These are phyloP conservation scores for Drosophila lacteicornis DNA, from an alignment of 1,140 invertebrate genomes.

Conservation along the genomic window DNA sequence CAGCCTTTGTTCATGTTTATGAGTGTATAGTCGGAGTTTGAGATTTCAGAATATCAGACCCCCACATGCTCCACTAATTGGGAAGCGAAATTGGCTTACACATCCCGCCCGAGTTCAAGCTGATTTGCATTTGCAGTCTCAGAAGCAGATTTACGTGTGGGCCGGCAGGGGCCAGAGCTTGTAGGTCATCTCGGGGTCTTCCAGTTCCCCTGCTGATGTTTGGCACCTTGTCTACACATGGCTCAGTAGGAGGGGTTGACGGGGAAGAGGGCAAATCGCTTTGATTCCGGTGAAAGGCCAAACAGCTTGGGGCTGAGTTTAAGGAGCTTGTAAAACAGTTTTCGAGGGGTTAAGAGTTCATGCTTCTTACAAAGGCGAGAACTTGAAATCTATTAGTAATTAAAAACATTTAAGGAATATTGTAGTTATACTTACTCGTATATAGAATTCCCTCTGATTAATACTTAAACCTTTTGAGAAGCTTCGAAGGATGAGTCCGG, in stretches of 20 bases:
- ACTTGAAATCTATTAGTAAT: not conserved
- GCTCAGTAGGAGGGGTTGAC: not conserved
- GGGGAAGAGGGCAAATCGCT: conserved; percentile 19
- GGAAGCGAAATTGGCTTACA: conserved; percentile 40
- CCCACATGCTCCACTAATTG: conserved; percentile 23
- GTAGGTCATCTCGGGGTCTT: conserved; percentile 4
- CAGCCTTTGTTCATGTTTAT: conserved; percentile 45
- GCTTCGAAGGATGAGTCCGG: too few relatives aligned
- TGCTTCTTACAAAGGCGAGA: not conserved
- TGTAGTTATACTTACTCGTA: too few relatives aligned
- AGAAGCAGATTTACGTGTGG: conserved; percentile 21
- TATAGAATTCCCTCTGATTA: not conserved
- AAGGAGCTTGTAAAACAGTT: conserved; percentile 10
- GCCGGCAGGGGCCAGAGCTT: not conserved
- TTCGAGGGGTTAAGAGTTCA: conserved; percentile 1
- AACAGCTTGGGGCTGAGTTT: conserved; percentile 17
- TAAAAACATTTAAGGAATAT: too few relatives aligned
- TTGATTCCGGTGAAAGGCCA: conserved; percentile 23
- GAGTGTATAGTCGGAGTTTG: conserved; percentile 1
- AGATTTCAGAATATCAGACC: not conserved
- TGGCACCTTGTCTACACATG: conserved; percentile 46
- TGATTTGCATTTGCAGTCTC: conserved; percentile 44
- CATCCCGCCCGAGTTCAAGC: conserved; percentile 12
- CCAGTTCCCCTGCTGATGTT: conserved; percentile 7
- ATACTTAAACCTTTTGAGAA: not conserved